These are phyloP conservation scores for Cryptomyrus ogoouensis DNA, from an alignment of 2,113 vertebrate genomes.

Conservation along the genomic window DNA sequence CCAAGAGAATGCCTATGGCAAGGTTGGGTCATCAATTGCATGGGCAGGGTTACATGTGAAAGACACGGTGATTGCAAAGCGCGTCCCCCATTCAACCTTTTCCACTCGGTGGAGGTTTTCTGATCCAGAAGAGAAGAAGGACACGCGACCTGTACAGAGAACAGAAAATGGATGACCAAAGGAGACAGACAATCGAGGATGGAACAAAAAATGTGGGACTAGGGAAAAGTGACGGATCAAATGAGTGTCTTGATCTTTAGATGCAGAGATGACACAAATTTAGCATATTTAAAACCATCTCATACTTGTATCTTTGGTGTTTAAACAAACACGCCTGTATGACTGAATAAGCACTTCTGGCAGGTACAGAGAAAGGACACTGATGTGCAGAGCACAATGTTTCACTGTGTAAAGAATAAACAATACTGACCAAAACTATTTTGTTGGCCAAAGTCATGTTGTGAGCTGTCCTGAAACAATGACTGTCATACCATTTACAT, in stretches of 20 bases:
- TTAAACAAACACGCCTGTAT: neutral
- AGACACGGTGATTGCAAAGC: constrained; percentile 91
- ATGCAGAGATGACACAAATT: neutral
- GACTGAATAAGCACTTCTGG: neutral
- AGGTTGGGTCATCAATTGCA: constrained; percentile 70
- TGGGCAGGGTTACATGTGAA: constrained; percentile 85
- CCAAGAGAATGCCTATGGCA: constrained; percentile 43
- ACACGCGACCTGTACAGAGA: constrained; percentile 74
- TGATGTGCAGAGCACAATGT: neutral
- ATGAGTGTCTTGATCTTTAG: neutral
- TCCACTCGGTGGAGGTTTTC: constrained; percentile 95
- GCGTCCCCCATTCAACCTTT: constrained; percentile 85
- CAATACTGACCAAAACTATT: neutral
- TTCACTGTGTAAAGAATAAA: neutral
- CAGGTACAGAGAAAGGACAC: neutral
- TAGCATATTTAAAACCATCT: neutral
- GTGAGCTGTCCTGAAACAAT: neutral
- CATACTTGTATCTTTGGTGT: neutral
- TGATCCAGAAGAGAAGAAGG: constrained; percentile 93
- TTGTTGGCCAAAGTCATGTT: neutral
- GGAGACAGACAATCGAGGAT: neutral
- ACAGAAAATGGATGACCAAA: neutral
- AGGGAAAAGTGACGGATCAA: neutral
- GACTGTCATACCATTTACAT: neutral
- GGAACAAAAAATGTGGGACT: neutral